phyloP scores from a whole-genome alignment of 2,888 invertebrate species.

The Ophioninae sp. region DNA sequence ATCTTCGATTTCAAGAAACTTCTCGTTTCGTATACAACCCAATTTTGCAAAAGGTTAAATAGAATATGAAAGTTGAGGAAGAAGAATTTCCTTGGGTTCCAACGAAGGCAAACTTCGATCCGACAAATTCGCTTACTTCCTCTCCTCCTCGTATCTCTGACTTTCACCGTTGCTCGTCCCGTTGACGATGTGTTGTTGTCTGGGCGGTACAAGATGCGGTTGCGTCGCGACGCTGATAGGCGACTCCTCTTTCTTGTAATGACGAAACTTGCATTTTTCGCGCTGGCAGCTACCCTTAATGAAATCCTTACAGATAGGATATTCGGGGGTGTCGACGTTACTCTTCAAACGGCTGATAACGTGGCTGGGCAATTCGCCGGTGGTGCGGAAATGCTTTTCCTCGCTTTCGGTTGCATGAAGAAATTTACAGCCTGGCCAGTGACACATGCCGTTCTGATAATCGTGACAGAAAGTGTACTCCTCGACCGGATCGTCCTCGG shows the following conservation, averaged over 20 bases:
- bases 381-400: slow-evolving; percentile 88
- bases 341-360: slow-evolving; percentile 75
- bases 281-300: slow-evolving; percentile 82
- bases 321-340: slow-evolving; percentile 79
- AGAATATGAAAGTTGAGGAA: neutral
- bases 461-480: slow-evolving; percentile 84
- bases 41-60: neutral
- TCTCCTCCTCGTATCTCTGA: slow-evolving; percentile 76
- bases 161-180: slow-evolving; percentile 70
- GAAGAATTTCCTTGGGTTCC: neutral
- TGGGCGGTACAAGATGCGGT: slow-evolving; percentile 71
- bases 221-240: slow-evolving; percentile 71
- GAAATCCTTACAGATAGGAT: slow-evolving; percentile 82
- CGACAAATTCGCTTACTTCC: slow-evolving; percentile 69
- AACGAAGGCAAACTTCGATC: neutral
- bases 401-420: slow-evolving; percentile 90
- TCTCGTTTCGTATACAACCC: neutral
- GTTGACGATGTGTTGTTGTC: slow-evolving; percentile 74
- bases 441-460: slow-evolving; percentile 89
- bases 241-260: slow-evolving; percentile 75
- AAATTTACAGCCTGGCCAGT: slow-evolving; percentile 88
- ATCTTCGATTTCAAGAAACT: too few relatives aligned
- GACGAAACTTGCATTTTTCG: slow-evolving; percentile 75
- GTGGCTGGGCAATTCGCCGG: slow-evolving; percentile 87
- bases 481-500: slow-evolving; percentile 77